Evolutionary conservation across 1,140 invertebrate genomes (phyloP), one percentile per base, ranked within the genome.

Genomic region (Zaprionus camerounensis): DNA sequence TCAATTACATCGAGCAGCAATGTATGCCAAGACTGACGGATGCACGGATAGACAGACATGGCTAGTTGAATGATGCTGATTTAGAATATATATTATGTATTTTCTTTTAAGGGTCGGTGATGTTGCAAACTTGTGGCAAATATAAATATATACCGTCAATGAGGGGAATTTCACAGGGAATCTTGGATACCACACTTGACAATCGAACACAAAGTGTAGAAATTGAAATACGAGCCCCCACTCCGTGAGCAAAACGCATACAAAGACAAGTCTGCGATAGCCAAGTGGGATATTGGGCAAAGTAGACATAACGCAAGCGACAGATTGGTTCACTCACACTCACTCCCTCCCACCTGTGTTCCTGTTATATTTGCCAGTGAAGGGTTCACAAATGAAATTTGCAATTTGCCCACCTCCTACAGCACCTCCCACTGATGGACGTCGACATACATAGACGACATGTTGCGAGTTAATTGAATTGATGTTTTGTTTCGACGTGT

Each of bases 381-480:
- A 63, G 64, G 51, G 53, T 5, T 72, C 51, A 76, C 57, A 80
- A 82, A 82, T 72, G 51, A 63, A 71, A 64, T 74, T 80, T 67
- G 38, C 34, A 58, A n/a, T 65, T 49, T 34, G 41, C 34, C 65
- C 58, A 66, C 61, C 59, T 64, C 56, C 63, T 64, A 49, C 44
- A 58, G 22, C 58, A 58, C 62, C 24, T 49, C 62, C 56, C 38
- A 17, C 24, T 36, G 71, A 61, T 34, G 56, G 46, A 38, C 61
- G 57, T 62, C 46, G 56, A 36, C 31, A 63, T 56, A 38, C 71
- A 62, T 51, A 46, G 41, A 58, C 55, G 61, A 63, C 71, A 70
- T 81, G 83, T 88, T 80, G 53, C 56, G 57, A 67, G 53, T 83
- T 87, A 87, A 87, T 87, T 87, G 68, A 88, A 80, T 76, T 80